phyloP scores from a whole-genome alignment of 2,888 invertebrate genomes.

The Cylloceria caligata region DNA sequence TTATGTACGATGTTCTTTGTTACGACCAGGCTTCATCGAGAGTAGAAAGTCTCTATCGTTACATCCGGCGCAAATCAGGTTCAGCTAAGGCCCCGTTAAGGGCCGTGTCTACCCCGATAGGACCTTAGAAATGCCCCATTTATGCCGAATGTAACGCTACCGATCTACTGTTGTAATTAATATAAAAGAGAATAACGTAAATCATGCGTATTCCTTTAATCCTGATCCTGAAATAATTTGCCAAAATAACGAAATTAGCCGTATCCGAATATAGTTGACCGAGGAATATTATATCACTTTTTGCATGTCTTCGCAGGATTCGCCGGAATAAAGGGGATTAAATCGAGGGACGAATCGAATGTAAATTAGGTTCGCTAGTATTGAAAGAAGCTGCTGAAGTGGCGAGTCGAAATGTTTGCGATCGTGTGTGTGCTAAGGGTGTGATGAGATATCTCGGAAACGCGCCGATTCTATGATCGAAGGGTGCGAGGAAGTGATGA shows the following conservation, averaged over 20 bases:
- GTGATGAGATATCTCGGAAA: slow-evolving; percentile 35
- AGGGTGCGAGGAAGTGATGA: slow-evolving; percentile 27
- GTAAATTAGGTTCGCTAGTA: slow-evolving; percentile 64
- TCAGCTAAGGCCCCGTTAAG: no score
- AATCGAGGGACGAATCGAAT: slow-evolving; percentile 48
- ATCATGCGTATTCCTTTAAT: not conserved
- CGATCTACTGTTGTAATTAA: no score
- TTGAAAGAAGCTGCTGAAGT: slow-evolving; percentile 13
- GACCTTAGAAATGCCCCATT: no score
- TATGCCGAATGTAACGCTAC: no score
- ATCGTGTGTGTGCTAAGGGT: slow-evolving; percentile 40
- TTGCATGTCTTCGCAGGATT: slow-evolving; percentile 3
- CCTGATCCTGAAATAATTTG: not conserved
- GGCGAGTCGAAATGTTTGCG: slow-evolving; percentile 58
- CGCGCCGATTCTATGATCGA: slow-evolving; percentile 48
- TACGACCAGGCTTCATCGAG: no score
- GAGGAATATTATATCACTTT: not conserved
- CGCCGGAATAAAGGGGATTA: slow-evolving; percentile 45
- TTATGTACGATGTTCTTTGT: no score
- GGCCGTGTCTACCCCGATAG: no score
- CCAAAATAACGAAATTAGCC: slow-evolving; percentile 1
- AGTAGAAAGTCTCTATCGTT: no score
- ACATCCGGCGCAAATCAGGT: no score
- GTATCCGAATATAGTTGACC: not conserved
- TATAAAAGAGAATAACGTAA: not conserved